Evolutionary conservation across 2,797 vertebrate genomes (phyloP), one percentile per base, ranked within the genome.

Genomic region (Melopsittacus undulatus): DNA sequence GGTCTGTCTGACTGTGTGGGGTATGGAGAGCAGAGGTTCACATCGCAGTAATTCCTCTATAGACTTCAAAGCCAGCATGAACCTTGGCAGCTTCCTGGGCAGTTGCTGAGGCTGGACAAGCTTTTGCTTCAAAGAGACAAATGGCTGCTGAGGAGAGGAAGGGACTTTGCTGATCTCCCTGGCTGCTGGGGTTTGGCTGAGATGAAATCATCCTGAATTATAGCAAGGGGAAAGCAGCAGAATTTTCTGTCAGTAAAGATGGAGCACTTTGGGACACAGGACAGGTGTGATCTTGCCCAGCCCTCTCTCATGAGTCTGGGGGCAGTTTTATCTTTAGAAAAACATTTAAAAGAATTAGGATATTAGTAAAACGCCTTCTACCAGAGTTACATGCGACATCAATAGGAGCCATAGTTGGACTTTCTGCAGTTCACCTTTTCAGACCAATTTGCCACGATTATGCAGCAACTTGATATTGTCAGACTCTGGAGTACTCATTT

Each of bases 1-100:
- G 22, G 23, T 49, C 40, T 18, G 38, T 63, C 75, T 29, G 72
- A 73, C 42, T 0, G 0, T 0, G 1, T 5, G 0, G 4, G 26
- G 3, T 43, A 4, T 30, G 40, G 72, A 63, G 23, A 46, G n/a
- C 56, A 30, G 23, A 59, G 30, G 5, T 29, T 91, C 57, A 5
- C 26, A 7, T 34, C 32, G 20, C 20, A 8, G 17, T 32, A 22
- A 34, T 16, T 14, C 19, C 23, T 22, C 51, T 80, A 1, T 30
- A 23, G 72, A 10, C 48, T 62, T 30, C 1, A 13, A 59, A 75
- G 75, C 30, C 36, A n/a, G 0, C 0, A 2, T 30, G 51, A 67
- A 11, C 34, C 38, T 51, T 24, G 48, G 27, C 40, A 75, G n/a
- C 51, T 90, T 54, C 54, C n/a, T 0, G 1, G 57, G 42, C 27